These are phyloP conservation scores for Anadara kagoshimensis DNA, from an alignment of 1,140 invertebrate species.

Conservation along the genomic window DNA sequence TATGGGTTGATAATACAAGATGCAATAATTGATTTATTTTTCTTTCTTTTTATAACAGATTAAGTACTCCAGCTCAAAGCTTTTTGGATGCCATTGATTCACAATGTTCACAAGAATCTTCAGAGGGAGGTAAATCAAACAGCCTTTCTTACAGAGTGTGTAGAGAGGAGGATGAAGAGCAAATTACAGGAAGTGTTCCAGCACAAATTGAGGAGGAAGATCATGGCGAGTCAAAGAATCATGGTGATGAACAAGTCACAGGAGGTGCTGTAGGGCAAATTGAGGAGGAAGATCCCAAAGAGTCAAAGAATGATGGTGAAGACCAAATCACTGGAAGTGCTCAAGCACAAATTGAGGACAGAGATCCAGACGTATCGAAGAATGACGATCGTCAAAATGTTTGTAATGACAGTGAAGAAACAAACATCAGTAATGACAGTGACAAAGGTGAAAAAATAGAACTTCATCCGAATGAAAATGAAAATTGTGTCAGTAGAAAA, in stretches of 20 bases:
- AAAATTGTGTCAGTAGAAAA: too few relatives aligned
- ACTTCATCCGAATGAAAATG: too few relatives aligned
- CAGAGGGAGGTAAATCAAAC: constrained; percentile 13
- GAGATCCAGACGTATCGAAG: constrained; percentile 11
- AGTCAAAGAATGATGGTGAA: too few relatives aligned
- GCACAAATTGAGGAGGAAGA: constrained; percentile 9
- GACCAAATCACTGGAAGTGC: constrained; percentile 36
- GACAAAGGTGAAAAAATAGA: too few relatives aligned
- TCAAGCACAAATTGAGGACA: constrained; percentile 8
- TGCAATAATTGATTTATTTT: background rate
- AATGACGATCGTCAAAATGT: background rate
- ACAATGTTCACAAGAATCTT: constrained; percentile 1
- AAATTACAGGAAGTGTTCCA: constrained; percentile 28
- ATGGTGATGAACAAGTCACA: too few relatives aligned
- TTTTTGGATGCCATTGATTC: constrained; percentile 47
- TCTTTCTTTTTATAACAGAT: constrained; percentile 1
- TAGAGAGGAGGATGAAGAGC: constrained; percentile 41
- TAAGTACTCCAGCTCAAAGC: constrained; percentile 38
- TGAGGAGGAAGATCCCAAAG: too few relatives aligned
- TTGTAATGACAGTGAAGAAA: too few relatives aligned
- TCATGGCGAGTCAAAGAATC: background rate
- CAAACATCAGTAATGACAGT: too few relatives aligned
- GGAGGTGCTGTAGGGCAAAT: too few relatives aligned
- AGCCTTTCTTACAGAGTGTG: constrained; percentile 28
- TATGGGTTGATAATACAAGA: background rate